phyloP scores from a whole-genome alignment of 2,888 invertebrate species.

The Phengaris alcon region DNA sequence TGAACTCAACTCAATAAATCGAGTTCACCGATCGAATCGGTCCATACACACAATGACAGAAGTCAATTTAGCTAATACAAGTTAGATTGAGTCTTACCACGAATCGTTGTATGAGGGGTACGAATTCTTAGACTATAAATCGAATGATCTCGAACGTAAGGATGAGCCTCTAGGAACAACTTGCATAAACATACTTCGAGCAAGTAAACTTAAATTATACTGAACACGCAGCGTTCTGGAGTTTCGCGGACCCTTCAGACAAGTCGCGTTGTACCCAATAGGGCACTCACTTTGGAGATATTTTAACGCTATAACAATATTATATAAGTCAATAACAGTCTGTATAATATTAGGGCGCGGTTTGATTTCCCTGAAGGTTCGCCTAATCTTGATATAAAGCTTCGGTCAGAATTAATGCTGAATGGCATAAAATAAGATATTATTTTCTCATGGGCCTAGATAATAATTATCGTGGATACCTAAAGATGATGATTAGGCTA shows the following conservation, averaged over 20 bases:
- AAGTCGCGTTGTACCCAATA: constrained; percentile 9
- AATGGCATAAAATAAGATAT: neutral
- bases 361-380: constrained; percentile 58
- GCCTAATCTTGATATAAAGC: constrained; percentile 33
- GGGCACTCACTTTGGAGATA: constrained; percentile 30
- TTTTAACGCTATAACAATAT: too few relatives aligned
- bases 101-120: constrained; percentile 48
- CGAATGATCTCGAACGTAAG: too few relatives aligned
- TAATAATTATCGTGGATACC: too few relatives aligned
- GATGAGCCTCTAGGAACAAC: too few relatives aligned
- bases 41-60: constrained; percentile 8
- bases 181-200: too few relatives aligned
- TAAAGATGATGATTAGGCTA: too few relatives aligned
- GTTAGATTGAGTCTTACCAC: constrained; percentile 22
- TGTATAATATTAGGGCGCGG: constrained; percentile 3
- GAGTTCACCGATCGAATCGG: neutral
- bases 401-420: neutral
- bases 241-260: too few relatives aligned
- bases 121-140: constrained; percentile 43
- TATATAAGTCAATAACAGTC: too few relatives aligned
- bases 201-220: too few relatives aligned
- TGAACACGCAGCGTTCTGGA: too few relatives aligned
- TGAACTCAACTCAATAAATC: constrained; percentile 3
- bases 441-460: too few relatives aligned
- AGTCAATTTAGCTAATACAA: constrained; percentile 17